These are phyloP conservation scores for Nasua narica DNA, from an alignment of 2,797 vertebrate genomes.

Conservation along the genomic window DNA sequence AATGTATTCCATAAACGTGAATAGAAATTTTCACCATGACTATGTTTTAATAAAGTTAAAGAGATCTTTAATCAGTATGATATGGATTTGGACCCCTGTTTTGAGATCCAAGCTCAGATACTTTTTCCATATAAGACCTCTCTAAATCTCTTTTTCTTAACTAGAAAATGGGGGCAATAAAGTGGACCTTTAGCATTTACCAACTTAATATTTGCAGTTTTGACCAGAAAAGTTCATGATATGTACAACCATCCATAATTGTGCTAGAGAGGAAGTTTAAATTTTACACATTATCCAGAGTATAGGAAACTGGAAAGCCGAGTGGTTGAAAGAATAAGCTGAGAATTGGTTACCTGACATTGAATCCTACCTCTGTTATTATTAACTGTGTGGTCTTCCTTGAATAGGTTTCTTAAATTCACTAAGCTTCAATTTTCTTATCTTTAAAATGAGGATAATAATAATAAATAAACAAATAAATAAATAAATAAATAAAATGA, in stretches of 20 bases:
- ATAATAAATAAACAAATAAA: conserved; percentile 26
- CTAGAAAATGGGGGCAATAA: not conserved
- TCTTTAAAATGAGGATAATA: not conserved
- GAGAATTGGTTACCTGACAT: not conserved
- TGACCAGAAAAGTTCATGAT: not conserved
- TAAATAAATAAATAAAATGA: too few species aligned
- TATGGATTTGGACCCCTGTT: not conserved
- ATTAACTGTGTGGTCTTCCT: not conserved
- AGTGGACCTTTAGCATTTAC: not conserved
- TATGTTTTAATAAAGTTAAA: not conserved
- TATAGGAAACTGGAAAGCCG: not conserved
- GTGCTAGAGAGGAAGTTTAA: not conserved
- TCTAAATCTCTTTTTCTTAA: not conserved
- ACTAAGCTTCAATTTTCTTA: not conserved
- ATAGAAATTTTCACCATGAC: not conserved
- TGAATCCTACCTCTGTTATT: not conserved
- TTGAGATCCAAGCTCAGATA: not conserved
- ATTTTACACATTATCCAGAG: not conserved
- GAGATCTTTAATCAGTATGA: not conserved
- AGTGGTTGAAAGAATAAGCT: not conserved
- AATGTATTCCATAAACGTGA: not conserved
- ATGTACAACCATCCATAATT: not conserved
- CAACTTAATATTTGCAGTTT: conserved; percentile 24
- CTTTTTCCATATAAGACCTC: not conserved
- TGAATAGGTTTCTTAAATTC: not conserved